Evolutionary conservation across 2,113 vertebrate genomes (phyloP).

Genomic region (Hypocryptadius cinnamomeus): DNA sequence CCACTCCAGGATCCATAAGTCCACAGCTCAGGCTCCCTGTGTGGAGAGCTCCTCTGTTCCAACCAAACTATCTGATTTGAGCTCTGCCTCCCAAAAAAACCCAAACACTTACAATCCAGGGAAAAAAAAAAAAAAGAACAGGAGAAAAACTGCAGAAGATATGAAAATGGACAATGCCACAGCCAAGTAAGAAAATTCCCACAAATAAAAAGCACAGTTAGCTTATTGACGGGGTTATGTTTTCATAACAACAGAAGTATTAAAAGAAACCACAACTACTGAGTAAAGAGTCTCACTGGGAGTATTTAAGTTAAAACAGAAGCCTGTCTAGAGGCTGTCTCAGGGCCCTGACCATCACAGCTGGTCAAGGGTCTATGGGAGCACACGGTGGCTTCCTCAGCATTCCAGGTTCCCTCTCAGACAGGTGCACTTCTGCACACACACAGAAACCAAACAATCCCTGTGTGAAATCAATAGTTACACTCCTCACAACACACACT

Average conservation of each 20-base stretch:
- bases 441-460: neutral
- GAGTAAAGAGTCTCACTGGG: neutral
- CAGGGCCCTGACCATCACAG: neutral
- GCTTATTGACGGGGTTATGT: neutral
- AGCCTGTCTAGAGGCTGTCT: neutral
- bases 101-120: neutral
- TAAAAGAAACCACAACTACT: neutral
- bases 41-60: neutral
- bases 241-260: neutral
- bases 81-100: neutral
- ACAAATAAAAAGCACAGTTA: neutral
- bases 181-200: neutral
- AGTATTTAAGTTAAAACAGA: neutral
- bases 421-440: neutral
- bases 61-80: neutral
- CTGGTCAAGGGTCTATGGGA: neutral
- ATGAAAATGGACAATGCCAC: neutral
- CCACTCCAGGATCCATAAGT: neutral
- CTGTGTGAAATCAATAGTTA: rapidly evolving
- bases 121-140: neutral
- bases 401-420: neutral
- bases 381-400: rapidly evolving
- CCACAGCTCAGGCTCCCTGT: neutral
- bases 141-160: neutral
- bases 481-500: neutral